These are phyloP conservation scores for Gadus macrocephalus DNA, from an alignment of 2,113 vertebrate genomes.

Conservation along the genomic window DNA sequence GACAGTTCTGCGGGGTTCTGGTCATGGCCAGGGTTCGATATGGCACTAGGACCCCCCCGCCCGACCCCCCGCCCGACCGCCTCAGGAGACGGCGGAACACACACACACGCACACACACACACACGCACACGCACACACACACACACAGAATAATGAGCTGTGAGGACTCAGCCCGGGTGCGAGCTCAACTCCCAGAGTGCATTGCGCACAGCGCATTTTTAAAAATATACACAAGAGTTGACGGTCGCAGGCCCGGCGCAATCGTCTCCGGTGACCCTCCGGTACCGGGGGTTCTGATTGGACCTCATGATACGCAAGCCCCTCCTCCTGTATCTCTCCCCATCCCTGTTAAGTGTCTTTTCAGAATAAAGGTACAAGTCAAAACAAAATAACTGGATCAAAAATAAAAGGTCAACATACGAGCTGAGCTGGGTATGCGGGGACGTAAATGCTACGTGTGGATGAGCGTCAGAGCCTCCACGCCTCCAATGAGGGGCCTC, in stretches of 20 bases:
- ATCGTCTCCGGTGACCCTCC: slow-evolving; percentile 59
- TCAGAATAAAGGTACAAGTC: neutral
- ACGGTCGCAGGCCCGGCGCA: slow-evolving; percentile 53
- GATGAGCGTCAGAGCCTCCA: slow-evolving; percentile 54
- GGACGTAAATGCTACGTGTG: slow-evolving; percentile 47
- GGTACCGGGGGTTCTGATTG: neutral
- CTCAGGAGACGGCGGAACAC: slow-evolving; percentile 9
- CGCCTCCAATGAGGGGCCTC: slow-evolving; percentile 47
- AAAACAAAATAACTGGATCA: slow-evolving; percentile 16
- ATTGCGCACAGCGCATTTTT: slow-evolving; percentile 76
- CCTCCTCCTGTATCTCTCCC: too few species aligned
- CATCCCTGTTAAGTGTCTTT: too few species aligned
- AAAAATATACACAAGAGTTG: slow-evolving; percentile 65
- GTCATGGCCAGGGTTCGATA: slow-evolving; percentile 30
- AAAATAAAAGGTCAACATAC: neutral
- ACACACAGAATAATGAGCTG: slow-evolving; percentile 53
- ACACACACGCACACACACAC: slow-evolving; percentile 20
- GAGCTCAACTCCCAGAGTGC: slow-evolving; percentile 70
- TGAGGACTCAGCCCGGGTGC: slow-evolving; percentile 59
- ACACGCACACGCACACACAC: slow-evolving; percentile 45
- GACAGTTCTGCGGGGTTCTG: neutral
- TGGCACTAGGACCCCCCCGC: slow-evolving; percentile 46
- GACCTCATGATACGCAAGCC: too few species aligned
- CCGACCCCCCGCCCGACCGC: slow-evolving; percentile 15
- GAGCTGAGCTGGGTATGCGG: slow-evolving; percentile 10